Base-by-base conservation (phyloP, 2,888 invertebrate species). In the Leptinotarsa tumamoca region DNA sequence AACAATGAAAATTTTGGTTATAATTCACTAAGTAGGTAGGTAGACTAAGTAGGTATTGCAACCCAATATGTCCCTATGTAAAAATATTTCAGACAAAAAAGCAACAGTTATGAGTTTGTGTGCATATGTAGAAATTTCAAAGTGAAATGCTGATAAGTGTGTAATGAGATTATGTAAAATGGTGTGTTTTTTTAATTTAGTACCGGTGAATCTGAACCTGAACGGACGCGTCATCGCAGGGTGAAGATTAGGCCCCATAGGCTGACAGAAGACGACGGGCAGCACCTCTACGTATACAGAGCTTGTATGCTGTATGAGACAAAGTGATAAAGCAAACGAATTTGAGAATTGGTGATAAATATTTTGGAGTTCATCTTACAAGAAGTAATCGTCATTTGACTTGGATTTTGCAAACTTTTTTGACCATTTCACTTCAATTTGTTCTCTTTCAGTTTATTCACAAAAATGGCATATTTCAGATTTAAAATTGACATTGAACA, bases 231-330 rank as follows among this genome's bases (percentile, higher is more conserved):
- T 83, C 84, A 87, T 86, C 86, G 86, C 80, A 75, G 74, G 79
- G 85, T 84, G 87, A 83, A 87, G 92, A 86, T 89, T 89, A 90
- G 89, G 88, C 88, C 90, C 89, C 89, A 89, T 85, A 89, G 89
- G 87, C 89, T 88, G 87, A 89, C 85, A 85, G 89, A 86, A 85
- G 89, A 84, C 86, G 89, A 87, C 86, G 86, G 89, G 90, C 85
- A 89, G 90, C 89, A 87, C 89, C 88, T 86, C 88, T 88, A 86
- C 88, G 87, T 86, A 89, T 87, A 88, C 88, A 89, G 87, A 88
- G 88, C 88, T 88, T 89, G 88, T 89, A 88, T 87, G 88, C 89
- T 89, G 88, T 89, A 88, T 87, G 88, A 89, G 88, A 89, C 88
- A 89, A 88, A 80, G 79, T 79, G 76, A 78, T 79, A 79, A 87